Evolutionary conservation across 1,140 invertebrate species (phyloP), one percentile per base, ranked within the genome.

Genomic region (Diprion similis): DNA sequence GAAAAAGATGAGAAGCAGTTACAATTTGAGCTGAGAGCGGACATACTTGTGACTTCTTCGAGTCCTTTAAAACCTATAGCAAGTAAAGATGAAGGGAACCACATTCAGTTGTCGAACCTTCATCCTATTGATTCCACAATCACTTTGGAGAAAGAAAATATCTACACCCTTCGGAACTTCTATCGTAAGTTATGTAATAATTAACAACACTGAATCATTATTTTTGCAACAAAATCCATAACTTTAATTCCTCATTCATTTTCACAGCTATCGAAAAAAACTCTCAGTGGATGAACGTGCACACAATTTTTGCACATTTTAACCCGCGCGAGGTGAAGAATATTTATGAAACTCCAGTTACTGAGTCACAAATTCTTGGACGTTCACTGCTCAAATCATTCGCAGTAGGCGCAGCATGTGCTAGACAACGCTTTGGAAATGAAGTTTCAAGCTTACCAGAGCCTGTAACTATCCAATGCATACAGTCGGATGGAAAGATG

Each of bases 391-490:
- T 94, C 7, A 94, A 96, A 82, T 89, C 92, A 17, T 95, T 96
- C 82, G 90, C 91, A 45, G 89, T 91, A 46, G 93, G 94, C 10
- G 89, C 91, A 13, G 85, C 91, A 66, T 92, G 92, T 80, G 95
- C 95, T 1, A 92, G 90, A 79, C 89, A 92, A 79, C 87, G 89
- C 78, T 94, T 92, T 88, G 95, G 95, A 51, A 90, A 91, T 46
- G 81, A 92, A 80, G 89, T 93, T 1, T 90, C 90, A 79, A 87
- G 91, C 75, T 87, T 94, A 66, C 92, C 94, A 15, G 90, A 93
- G 80, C 96, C 96, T n/a, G 87, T 97, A 67, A 91, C 92, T 46
- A 82, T 97, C 10, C 96, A 97, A 81, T 93, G 93, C 81, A 89
- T 97, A 75, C 93, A 96, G 68, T 92, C 93, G 1, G 92, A 96